phyloP scores from a whole-genome alignment of 2,888 invertebrate species.

The Eristalis intricaria region DNA sequence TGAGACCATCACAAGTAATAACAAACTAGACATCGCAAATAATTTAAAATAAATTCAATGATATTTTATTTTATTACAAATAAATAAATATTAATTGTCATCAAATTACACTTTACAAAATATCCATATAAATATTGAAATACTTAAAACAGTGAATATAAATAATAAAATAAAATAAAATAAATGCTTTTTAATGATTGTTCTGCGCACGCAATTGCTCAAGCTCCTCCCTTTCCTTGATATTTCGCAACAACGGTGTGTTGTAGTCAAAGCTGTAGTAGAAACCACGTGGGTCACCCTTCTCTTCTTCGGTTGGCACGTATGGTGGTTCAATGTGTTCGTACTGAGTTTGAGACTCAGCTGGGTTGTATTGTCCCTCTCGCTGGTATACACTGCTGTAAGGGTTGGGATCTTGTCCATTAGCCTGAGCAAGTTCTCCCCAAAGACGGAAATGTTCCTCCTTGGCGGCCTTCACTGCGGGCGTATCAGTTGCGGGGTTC shows the following conservation, averaged over 20 bases:
- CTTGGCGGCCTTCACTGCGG: conserved; percentile 87
- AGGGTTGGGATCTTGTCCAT: conserved; percentile 81
- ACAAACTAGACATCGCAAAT: too few relatives aligned
- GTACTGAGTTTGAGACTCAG: conserved; percentile 76
- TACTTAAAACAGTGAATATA: conserved; percentile 7
- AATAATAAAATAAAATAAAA: conserved; percentile 2
- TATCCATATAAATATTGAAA: conserved; percentile 16
- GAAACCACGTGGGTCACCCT: conserved; percentile 86
- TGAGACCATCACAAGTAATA: too few relatives aligned
- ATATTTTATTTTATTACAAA: not conserved
- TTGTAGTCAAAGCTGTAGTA: conserved; percentile 88
- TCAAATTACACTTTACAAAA: not conserved
- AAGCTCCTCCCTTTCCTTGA: conserved; percentile 79
- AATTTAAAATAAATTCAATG: not conserved
- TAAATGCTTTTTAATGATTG: conserved; percentile 69
- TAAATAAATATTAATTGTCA: not conserved
- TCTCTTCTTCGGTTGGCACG: conserved; percentile 81
- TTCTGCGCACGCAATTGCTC: conserved; percentile 77
- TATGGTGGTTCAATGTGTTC: conserved; percentile 79
- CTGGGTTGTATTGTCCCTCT: conserved; percentile 77
- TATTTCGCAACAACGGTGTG: conserved; percentile 82
- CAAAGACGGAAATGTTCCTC: conserved; percentile 86
- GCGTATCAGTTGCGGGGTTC: conserved; percentile 86
- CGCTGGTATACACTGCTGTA: conserved; percentile 78
- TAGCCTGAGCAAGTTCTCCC: conserved; percentile 85